phyloP scores from a whole-genome alignment of 2,797 vertebrate genomes.

The Syngnathus rostellatus region DNA sequence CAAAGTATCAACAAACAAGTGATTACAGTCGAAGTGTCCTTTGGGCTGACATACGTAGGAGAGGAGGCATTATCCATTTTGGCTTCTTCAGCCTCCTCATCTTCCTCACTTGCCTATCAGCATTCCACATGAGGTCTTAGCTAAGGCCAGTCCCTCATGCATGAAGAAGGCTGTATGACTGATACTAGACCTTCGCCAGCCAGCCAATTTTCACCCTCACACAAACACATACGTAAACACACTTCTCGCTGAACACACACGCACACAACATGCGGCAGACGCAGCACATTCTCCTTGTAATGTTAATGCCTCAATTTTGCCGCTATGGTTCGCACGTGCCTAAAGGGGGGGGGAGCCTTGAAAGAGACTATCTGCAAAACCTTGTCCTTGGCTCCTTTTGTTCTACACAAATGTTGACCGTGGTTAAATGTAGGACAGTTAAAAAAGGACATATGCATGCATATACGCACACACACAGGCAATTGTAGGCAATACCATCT shows the following conservation, averaged over 20 bases:
- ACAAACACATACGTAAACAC: slow-evolving; percentile 2
- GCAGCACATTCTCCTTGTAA: slow-evolving; percentile 19
- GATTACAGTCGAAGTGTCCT: slow-evolving; percentile 67
- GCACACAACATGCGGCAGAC: neutral
- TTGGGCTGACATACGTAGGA: slow-evolving; percentile 35
- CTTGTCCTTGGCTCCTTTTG: slow-evolving; percentile 12
- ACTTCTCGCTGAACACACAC: neutral
- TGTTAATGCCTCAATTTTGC: slow-evolving; percentile 23
- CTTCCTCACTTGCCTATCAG: slow-evolving; percentile 8
- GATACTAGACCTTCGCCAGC: slow-evolving; percentile 50
- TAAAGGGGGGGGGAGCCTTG: slow-evolving; percentile 11
- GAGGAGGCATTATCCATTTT: slow-evolving; percentile 11
- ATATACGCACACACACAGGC: neutral
- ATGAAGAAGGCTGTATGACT: slow-evolving; percentile 53
- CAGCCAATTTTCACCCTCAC: slow-evolving; percentile 3
- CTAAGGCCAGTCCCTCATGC: slow-evolving; percentile 38
- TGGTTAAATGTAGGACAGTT: neutral
- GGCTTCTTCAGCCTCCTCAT: slow-evolving; percentile 6
- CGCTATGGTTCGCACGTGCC: slow-evolving; percentile 9
- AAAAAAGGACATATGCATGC: neutral
- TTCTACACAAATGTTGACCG: slow-evolving; percentile 8
- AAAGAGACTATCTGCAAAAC: slow-evolving; percentile 6
- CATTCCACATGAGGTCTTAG: slow-evolving; percentile 33
- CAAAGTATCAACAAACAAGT: slow-evolving; percentile 48
- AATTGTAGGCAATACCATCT: neutral